These are phyloP conservation scores for Rhagophthalmus giganteus DNA, from an alignment of 2,888 invertebrate genomes.

Conservation along the genomic window DNA sequence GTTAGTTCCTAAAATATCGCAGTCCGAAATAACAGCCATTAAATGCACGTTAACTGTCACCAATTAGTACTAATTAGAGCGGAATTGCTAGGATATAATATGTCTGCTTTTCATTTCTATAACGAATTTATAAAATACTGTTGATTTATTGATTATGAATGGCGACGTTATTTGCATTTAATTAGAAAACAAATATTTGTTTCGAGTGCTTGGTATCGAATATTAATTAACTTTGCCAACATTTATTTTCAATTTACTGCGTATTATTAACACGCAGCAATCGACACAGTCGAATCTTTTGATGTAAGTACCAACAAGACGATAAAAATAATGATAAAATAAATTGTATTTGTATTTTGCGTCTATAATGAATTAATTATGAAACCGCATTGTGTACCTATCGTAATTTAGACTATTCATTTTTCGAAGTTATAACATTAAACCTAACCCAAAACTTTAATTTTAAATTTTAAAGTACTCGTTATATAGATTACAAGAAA, in stretches of 20 bases:
- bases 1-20: conserved; percentile 40
- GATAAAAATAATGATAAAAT: no score
- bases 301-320: no score
- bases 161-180: conserved; percentile 11
- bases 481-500: no score
- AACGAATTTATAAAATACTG: conserved; percentile 9
- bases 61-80: conserved; percentile 34
- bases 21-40: conserved; percentile 24
- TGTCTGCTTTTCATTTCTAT: conserved; percentile 19
- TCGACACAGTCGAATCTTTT: no score
- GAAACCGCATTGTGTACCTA: no score
- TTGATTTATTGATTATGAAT: conserved; percentile 5
- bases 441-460: no score
- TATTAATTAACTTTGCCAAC: conserved; percentile 14
- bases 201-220: conserved; percentile 1
- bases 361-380: no score
- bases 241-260: conserved; percentile 5
- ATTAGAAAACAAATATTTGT: conserved; percentile 13
- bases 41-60: conserved; percentile 32
- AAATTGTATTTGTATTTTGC: no score
- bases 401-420: no score
- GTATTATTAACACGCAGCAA: neutral
- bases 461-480: no score
- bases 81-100: conserved; percentile 25
- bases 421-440: no score